A percentile compares a stretch with the other conserved stretches of the same genome.
Evolutionary conservation across 2,888 invertebrate species (phyloP).

Genomic region (Linyphia triangularis): DNA sequence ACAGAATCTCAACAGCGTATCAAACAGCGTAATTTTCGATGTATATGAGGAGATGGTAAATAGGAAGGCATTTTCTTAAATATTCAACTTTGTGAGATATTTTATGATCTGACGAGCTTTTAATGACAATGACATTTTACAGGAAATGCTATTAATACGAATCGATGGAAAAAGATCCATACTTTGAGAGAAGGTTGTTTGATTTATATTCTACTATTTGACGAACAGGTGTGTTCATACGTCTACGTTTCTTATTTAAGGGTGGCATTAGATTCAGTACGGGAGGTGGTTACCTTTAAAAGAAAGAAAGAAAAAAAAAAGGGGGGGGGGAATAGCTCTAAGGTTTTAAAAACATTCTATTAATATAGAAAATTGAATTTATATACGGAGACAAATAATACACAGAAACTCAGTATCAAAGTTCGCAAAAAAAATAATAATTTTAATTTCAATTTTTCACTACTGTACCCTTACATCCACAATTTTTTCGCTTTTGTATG

Average conservation of each 20-base stretch:
- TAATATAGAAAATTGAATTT: too few relatives aligned
- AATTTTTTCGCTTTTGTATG: too few relatives aligned
- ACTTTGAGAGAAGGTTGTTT: background rate
- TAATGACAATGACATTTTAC: background rate
- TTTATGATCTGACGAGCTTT: background rate
- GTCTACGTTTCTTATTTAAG: background rate
- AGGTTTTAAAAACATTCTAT: too few relatives aligned
- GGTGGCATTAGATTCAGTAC: too few relatives aligned
- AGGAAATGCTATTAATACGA: background rate
- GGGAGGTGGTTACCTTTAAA: too few relatives aligned
- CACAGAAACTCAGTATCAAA: too few relatives aligned
- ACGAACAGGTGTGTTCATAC: background rate
- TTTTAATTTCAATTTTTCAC: too few relatives aligned
- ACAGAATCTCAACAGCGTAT: background rate
- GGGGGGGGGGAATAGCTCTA: too few relatives aligned
- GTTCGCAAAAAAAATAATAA: too few relatives aligned
- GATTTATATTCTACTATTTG: background rate
- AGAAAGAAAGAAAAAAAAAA: too few relatives aligned
- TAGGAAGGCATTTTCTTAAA: background rate
- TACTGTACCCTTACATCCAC: too few relatives aligned
- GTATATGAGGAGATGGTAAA: background rate
- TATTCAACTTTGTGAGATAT: background rate
- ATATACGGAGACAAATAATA: too few relatives aligned
- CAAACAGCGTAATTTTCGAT: background rate
- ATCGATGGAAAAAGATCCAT: slow-evolving; percentile 5